These are phyloP conservation scores for Atherinomorus stipes DNA, from an alignment of 2,113 vertebrate genomes.

Conservation along the genomic window DNA sequence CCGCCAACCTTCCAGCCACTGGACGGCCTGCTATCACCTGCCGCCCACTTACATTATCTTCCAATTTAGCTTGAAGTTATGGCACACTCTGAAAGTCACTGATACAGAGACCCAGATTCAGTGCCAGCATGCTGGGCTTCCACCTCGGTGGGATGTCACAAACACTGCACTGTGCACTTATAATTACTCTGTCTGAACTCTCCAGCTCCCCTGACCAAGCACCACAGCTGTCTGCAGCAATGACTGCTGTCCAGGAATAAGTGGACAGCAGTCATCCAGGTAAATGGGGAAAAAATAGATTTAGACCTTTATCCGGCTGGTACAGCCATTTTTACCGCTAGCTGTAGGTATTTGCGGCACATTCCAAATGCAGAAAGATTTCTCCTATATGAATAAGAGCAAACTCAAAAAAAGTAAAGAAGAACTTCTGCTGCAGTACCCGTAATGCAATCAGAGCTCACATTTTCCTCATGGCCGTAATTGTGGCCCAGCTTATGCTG, in stretches of 20 bases:
- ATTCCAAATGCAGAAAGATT: neutral
- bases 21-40: too few relatives aligned
- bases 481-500: neutral
- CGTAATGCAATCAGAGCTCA: conserved; percentile 5
- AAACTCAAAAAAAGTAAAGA: neutral
- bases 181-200: neutral
- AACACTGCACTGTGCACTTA: neutral
- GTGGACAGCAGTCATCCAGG: neutral
- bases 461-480: conserved; percentile 1
- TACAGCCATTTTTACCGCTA: too few relatives aligned
- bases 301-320: too few relatives aligned
- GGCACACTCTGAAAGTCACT: neutral
- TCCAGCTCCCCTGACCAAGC: neutral
- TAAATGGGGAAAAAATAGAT: neutral
- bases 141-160: neutral
- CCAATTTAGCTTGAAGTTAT: too few relatives aligned
- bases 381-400: neutral
- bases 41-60: too few relatives aligned
- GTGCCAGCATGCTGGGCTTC: neutral
- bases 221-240: neutral
- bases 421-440: neutral
- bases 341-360: neutral
- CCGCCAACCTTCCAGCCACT: too few relatives aligned
- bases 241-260: neutral
- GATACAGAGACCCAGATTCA: neutral